Base-by-base conservation (phyloP, 2,113 vertebrate genomes). In the Eudyptes chrysolophus region DNA sequence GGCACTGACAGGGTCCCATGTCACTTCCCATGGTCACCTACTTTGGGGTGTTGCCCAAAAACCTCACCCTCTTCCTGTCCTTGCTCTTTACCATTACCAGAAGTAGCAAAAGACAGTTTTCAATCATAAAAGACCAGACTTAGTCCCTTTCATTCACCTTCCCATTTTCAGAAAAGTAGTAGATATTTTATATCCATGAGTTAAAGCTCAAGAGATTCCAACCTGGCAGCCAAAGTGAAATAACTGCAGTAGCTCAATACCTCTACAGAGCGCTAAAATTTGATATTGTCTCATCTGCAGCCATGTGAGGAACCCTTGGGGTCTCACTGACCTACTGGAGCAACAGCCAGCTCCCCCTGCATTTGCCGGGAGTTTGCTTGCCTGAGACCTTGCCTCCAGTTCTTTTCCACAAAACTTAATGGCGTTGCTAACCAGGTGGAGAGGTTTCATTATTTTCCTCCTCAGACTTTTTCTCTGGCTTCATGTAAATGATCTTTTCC, bases 351-450 rank as follows among this genome's bases (percentile, higher is more conserved):
- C 8, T 72, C 12, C 6, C 7, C 2, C 30, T 64, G 48, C 9
- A 3, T 38, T 76, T 4, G 0, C 3, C 2, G 3, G 11, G 21
- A 71, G 19, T 60, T 60, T 14, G 7, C 14, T 40, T 57, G 36
- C 30, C 86, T 2, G 3, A 68, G 29, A 68, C 11, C 10, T 52
- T 0, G 0, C 58, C 40, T 84, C 11, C 44, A 65, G 26, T 38
- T 85, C 3, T 30, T 94, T 90, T 83, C 70, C 40, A 64, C 40
- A 74, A 88, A 83, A 36, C 2, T 17, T 72, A 55, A n/a, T 0
- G 0, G 0, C 2, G 0, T 46, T 44, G 27, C 6, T 90, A 80
- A 77, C 15, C 7, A 66, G 14, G 15, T 34, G 26, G 32, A 79
- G 52, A 72, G 12, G 4, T 88, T 85, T 79, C 11, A 26, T 40